Evolutionary conservation across 2,888 invertebrate species (phyloP).

Genomic region (Hypolimnas misippus): DNA sequence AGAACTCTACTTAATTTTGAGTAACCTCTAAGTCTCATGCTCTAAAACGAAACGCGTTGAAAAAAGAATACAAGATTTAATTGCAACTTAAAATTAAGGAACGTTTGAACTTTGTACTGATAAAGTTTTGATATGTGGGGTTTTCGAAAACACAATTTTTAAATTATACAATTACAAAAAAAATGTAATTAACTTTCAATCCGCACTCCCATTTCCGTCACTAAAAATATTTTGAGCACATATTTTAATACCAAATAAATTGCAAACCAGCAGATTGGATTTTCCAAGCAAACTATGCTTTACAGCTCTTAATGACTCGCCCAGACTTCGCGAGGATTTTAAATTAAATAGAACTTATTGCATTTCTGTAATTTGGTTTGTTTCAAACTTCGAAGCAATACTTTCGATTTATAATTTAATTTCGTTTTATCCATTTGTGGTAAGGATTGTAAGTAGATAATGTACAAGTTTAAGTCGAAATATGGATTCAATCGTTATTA

Average conservation of each 20-base stretch:
- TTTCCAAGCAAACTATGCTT: neutral
- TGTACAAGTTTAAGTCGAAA: too few relatives aligned
- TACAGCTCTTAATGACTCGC: neutral
- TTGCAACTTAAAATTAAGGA: too few relatives aligned
- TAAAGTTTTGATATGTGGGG: too few relatives aligned
- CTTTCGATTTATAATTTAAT: neutral
- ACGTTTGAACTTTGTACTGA: too few relatives aligned
- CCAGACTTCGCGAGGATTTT: neutral
- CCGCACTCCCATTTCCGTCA: neutral
- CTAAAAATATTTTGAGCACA: neutral
- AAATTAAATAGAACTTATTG: neutral
- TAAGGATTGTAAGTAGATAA: too few relatives aligned
- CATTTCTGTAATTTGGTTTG: neutral
- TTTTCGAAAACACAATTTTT: neutral
- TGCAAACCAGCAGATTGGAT: neutral
- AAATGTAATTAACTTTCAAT: neutral
- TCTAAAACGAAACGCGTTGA: too few relatives aligned
- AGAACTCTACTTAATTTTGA: too few relatives aligned
- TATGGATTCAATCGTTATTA: too few relatives aligned
- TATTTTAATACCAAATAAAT: neutral
- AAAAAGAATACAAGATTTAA: too few relatives aligned
- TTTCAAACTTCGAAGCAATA: neutral
- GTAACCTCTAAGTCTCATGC: too few relatives aligned
- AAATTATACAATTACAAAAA: too few relatives aligned
- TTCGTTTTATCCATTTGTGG: too few relatives aligned